A percentile compares a stretch with the other conserved stretches of the same genome.
These are phyloP conservation scores for Huso huso DNA, from an alignment of 2,797 vertebrate genomes.

Conservation along the genomic window DNA sequence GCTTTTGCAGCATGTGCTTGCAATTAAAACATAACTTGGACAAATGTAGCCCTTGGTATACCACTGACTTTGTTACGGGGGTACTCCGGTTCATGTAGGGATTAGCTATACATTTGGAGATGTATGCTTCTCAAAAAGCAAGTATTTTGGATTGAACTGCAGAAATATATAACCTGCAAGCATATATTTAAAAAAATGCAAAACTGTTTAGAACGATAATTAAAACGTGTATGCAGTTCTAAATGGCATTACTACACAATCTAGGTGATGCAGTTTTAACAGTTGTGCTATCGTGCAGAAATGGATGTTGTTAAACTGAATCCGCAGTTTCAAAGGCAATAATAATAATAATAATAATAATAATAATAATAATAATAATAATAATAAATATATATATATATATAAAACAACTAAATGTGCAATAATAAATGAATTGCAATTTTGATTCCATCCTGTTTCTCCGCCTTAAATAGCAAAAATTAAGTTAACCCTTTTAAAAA, in stretches of 20 bases:
- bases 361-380: constrained; percentile 56
- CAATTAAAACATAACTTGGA: constrained; percentile 77
- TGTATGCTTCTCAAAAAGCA: constrained; percentile 61
- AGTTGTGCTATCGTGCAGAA: constrained; percentile 78
- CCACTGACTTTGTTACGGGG: constrained; percentile 53
- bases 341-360: constrained; percentile 63
- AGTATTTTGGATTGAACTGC: constrained; percentile 85
- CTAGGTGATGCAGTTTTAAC: constrained; percentile 77
- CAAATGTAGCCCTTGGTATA: constrained; percentile 76
- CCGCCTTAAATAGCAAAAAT: constrained; percentile 27
- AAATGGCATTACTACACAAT: constrained; percentile 75
- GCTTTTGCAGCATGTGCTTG: constrained; percentile 87
- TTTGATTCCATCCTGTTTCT: constrained; percentile 57
- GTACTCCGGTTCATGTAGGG: constrained; percentile 7
- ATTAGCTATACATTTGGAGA: constrained; percentile 67
- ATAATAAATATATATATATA: constrained; percentile 46
- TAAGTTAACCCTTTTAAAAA: too few relatives aligned
- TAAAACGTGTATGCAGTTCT: constrained; percentile 59
- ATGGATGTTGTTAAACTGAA: constrained; percentile 79
- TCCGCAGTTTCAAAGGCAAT: constrained; percentile 91
- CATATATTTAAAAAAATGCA: constrained; percentile 63
- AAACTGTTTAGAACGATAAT: constrained; percentile 77
- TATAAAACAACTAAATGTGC: constrained; percentile 44
- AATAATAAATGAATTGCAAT: constrained; percentile 64
- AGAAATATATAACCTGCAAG: constrained; percentile 85